Evolutionary conservation across 2,113 vertebrate genomes (phyloP), one percentile per base, ranked within the genome.

Genomic region (Otocyon megalotis): DNA sequence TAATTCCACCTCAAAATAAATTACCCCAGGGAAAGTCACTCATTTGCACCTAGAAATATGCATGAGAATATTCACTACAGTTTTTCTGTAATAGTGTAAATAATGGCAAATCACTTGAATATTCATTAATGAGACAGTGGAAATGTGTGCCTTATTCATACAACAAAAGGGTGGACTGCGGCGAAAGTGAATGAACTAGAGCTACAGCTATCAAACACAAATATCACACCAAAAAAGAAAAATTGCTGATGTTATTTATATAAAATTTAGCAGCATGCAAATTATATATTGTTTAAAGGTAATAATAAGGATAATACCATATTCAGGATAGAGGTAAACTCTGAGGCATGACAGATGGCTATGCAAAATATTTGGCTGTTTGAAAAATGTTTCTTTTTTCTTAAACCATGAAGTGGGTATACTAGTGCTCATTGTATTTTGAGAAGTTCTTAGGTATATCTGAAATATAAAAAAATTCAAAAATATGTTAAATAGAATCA

Each of bases 71-170:
- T 83, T 93, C 14, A 37, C 80, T 10, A 4, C 8, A 58, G 63
- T 43, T 90, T 96, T 62, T 87, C 50, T 79, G 48, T 90, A n/a
- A 86, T 63, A 20, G 5, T 37, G 56, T 82, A 93, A 87, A 71
- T 62, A 77, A 82, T 50, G 58, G 13, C 24, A 83, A 62, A 67
- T 90, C n/a, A 32, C 4, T 67, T 77, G n/a, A 92, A 67, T 74
- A 79, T 81, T 65, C 17, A 81, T 84, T 93, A 84, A 91, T 2
- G 67, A 7, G 43, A 80, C 2, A 60, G 54, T 60, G 22, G 16
- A 84, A 88, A 80, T 32, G 10, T 53, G 1, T 85, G 30, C 35
- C 32, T 35, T 84, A 60, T 80, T 97, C 71, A 53, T 54, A 19
- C 5, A 77, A 82, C 2, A 56, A 32, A 84, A 56, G 35, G 35